phyloP scores from a whole-genome alignment of 2,888 invertebrate genomes.

The Rapana venosa region DNA sequence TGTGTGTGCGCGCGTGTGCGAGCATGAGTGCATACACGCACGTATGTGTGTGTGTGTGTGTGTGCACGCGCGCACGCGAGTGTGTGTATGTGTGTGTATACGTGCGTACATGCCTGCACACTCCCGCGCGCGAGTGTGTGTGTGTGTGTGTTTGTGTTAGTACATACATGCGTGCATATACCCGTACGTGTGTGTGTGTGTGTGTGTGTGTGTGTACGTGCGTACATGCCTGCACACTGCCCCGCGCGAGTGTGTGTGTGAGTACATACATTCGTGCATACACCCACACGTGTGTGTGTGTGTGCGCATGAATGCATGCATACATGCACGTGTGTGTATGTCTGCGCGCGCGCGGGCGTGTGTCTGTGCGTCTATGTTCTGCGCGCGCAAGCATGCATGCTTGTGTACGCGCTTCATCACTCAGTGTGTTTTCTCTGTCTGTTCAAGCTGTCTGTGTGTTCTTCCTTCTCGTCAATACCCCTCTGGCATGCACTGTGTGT shows the following conservation, averaged over 20 bases:
- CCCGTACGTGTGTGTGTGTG: background rate
- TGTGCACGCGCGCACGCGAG: background rate
- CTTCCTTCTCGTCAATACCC: background rate
- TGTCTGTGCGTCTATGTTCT: background rate
- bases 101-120: background rate
- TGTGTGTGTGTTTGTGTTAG: background rate
- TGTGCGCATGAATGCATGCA: background rate
- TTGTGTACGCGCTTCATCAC: background rate
- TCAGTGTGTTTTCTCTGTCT: background rate
- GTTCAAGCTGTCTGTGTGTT: background rate
- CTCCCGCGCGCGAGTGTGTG: background rate
- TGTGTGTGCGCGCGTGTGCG: background rate
- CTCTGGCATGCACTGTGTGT: background rate
- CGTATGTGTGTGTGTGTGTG: slow-evolving; percentile 22
- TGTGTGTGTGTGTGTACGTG: slow-evolving; percentile 3
- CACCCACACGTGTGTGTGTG: background rate
- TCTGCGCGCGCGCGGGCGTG: slow-evolving; percentile 6
- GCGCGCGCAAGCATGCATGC: background rate
- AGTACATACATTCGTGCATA: no score
- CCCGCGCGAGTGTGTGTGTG: slow-evolving; percentile 1
- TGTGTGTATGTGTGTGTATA: no score
- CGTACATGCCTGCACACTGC: background rate
- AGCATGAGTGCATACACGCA: background rate
- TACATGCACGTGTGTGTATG: background rate
- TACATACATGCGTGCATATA: background rate